Conservation (phyloP, 2,113 vertebrate genomes). For the Antechinus flavipes region DNA sequence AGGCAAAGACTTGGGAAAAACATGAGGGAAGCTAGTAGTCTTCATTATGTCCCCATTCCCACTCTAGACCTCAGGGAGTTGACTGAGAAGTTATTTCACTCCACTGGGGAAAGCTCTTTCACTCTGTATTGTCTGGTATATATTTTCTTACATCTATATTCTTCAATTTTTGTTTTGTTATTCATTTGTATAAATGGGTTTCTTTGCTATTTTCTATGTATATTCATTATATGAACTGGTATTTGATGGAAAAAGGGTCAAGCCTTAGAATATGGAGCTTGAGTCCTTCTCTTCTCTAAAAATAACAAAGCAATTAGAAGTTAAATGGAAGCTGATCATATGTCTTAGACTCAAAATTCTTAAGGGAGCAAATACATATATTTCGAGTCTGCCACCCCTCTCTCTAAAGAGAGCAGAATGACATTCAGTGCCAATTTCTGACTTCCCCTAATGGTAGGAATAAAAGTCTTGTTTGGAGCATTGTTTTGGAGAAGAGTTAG, state of each 20-base stretch:
- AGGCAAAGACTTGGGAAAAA: not conserved
- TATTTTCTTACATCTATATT: not conserved
- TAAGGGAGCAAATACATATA: not conserved
- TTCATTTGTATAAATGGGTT: not conserved
- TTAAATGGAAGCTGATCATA: not conserved
- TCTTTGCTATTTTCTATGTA: not conserved
- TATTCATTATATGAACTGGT: not conserved
- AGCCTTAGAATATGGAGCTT: not conserved
- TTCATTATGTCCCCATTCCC: not conserved
- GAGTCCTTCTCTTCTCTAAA: not conserved
- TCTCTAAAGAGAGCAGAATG: not conserved
- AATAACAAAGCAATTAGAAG: not conserved
- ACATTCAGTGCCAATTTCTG: not conserved
- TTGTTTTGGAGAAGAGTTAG: not conserved
- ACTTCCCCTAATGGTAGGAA: not conserved
- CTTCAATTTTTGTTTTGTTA: not conserved
- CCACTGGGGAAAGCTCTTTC: not conserved
- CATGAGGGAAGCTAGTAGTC: not conserved
- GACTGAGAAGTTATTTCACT: not conserved
- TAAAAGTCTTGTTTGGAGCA: not conserved
- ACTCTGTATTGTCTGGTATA: not conserved
- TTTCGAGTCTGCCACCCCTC: not conserved
- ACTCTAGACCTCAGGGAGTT: not conserved
- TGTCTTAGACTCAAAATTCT: not conserved
- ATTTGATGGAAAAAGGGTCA: not conserved